Evolutionary conservation across 2,797 vertebrate species (phyloP).

Genomic region (Argyrosomus regius): DNA sequence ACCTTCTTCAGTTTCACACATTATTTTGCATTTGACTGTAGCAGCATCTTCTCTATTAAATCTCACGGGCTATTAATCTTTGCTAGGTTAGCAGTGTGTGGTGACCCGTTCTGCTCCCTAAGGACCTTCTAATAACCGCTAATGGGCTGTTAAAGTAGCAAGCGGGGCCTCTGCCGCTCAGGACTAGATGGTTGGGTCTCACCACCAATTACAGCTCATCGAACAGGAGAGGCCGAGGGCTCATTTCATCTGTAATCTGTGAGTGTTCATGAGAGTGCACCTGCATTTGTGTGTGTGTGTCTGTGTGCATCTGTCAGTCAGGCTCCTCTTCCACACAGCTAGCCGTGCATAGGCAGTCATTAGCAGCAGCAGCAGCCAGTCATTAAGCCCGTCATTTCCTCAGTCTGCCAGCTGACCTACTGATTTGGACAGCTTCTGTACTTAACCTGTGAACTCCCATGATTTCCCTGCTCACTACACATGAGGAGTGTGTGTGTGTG

Average conservation of each 20-base stretch:
- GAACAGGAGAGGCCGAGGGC: constrained; percentile 69
- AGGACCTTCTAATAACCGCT: constrained; percentile 78
- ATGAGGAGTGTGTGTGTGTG: constrained; percentile 7
- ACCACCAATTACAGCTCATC: constrained; percentile 86
- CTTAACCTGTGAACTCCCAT: constrained; percentile 74
- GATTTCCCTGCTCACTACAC: constrained; percentile 36
- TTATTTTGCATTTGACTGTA: constrained; percentile 33
- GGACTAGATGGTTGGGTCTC: constrained; percentile 65
- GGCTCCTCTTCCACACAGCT: constrained; percentile 55
- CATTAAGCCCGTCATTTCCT: constrained; percentile 81
- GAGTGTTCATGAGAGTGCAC: constrained; percentile 43
- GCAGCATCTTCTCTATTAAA: constrained; percentile 55
- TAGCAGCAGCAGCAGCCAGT: constrained; percentile 74
- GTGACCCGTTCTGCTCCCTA: constrained; percentile 70
- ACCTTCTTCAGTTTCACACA: background rate
- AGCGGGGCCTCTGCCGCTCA: constrained; percentile 62
- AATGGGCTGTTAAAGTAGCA: constrained; percentile 84
- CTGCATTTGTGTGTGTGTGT: constrained; percentile 33
- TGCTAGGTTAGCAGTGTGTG: constrained; percentile 57
- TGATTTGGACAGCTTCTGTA: constrained; percentile 75
- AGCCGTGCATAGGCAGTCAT: constrained; percentile 70
- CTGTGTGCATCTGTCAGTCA: constrained; percentile 61
- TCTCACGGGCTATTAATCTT: constrained; percentile 74
- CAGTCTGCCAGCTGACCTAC: constrained; percentile 74
- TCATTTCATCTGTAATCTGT: constrained; percentile 61